Percentiles rank a stretch among this genome's conserved stretches.
These are phyloP conservation scores for Dorcus hopei DNA, from an alignment of 2,888 invertebrate genomes.

Conservation along the genomic window DNA sequence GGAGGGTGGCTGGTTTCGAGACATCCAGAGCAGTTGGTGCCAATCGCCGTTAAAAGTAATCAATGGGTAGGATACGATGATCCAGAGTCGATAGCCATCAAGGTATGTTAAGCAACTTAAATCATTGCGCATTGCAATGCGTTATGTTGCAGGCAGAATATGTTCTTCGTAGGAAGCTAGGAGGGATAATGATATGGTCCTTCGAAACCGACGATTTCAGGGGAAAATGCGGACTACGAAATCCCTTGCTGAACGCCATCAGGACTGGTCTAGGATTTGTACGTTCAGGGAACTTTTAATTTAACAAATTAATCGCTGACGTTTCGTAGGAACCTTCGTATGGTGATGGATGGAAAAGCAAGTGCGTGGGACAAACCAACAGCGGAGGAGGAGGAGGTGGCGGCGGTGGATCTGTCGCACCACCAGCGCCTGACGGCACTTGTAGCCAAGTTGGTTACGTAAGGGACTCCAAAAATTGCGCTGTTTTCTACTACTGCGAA, in stretches of 20 bases:
- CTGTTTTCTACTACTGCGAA: constrained; percentile 48
- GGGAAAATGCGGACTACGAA: constrained; percentile 58
- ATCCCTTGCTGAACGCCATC: constrained; percentile 61
- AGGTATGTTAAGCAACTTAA: constrained; percentile 36
- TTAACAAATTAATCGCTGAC: not conserved
- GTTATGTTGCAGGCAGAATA: constrained; percentile 44
- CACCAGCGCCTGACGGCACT: not conserved
- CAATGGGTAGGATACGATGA: constrained; percentile 49
- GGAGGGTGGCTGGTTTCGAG: constrained; percentile 36
- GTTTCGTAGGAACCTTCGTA: too few relatives aligned
- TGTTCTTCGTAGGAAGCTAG: constrained; percentile 48
- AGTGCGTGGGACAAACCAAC: too few relatives aligned
- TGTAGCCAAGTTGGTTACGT: constrained; percentile 43
- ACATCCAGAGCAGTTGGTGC: constrained; percentile 45
- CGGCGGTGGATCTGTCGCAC: not conserved
- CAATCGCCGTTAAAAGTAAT: constrained; percentile 46
- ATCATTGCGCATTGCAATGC: not conserved
- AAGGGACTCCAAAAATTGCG: constrained; percentile 47
- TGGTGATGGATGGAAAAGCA: not conserved
- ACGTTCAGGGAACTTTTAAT: not conserved
- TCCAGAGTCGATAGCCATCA: constrained; percentile 39
- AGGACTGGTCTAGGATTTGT: constrained; percentile 46
- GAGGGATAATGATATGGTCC: constrained; percentile 76
- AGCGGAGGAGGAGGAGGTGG: too few relatives aligned
- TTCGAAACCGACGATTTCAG: constrained; percentile 76